Percentiles rank a stretch among this genome's conserved stretches.
Evolutionary conservation across 2,888 invertebrate genomes (phyloP).

Genomic region (Heliconius erato): DNA sequence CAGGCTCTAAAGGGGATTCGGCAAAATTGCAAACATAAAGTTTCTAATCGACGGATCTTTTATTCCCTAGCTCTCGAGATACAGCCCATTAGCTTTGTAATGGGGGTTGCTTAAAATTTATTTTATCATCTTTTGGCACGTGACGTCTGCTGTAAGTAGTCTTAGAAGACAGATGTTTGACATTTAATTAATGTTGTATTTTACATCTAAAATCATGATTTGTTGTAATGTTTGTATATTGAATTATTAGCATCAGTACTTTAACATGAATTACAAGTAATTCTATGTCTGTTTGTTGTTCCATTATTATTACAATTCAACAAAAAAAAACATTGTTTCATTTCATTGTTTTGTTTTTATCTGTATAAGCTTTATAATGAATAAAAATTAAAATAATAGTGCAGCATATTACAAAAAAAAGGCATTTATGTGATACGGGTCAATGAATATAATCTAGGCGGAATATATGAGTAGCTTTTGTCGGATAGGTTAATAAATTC

Average conservation of each 20-base stretch:
- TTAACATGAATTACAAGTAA: background rate
- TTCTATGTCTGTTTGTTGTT: background rate
- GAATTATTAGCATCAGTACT: background rate
- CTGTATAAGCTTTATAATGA: background rate
- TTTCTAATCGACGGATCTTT: constrained; percentile 86
- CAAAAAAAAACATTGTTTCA: background rate
- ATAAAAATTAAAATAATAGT: background rate
- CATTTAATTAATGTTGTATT: constrained; percentile 41
- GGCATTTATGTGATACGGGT: background rate
- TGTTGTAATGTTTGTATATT: background rate
- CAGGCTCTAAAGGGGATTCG: constrained; percentile 66
- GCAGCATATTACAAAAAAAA: background rate
- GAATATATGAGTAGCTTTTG: background rate
- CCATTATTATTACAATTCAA: background rate
- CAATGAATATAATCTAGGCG: background rate
- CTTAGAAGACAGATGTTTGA: constrained; percentile 44
- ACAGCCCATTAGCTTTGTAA: constrained; percentile 85
- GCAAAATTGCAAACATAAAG: constrained; percentile 85
- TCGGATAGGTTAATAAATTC: background rate
- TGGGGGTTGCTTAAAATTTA: constrained; percentile 83
- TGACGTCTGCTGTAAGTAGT: constrained; percentile 74
- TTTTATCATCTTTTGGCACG: constrained; percentile 85
- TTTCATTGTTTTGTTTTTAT: background rate
- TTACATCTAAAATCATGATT: constrained; percentile 12
- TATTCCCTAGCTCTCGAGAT: constrained; percentile 83